phyloP scores from a whole-genome alignment of 2,797 vertebrate genomes.

The Chelon labrosus region DNA sequence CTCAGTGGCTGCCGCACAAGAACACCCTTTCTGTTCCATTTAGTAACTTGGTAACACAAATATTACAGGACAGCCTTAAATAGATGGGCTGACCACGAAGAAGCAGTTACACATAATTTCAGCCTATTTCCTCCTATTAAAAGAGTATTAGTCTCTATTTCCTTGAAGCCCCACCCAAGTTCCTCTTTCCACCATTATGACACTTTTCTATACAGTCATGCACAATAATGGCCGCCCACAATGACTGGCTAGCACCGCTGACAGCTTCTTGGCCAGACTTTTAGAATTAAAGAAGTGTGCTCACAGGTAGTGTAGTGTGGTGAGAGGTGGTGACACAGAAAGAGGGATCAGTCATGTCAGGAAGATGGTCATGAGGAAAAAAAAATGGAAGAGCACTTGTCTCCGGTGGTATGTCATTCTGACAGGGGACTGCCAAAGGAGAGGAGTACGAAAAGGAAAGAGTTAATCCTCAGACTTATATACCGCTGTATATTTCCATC shows the following conservation, averaged over 20 bases:
- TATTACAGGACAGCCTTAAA: slow-evolving; percentile 30
- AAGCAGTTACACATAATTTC: slow-evolving; percentile 14
- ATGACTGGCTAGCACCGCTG: neutral
- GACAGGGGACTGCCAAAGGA: neutral
- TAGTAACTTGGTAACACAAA: slow-evolving; percentile 58
- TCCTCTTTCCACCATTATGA: slow-evolving; percentile 22
- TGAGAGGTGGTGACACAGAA: slow-evolving; percentile 36
- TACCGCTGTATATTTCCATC: neutral
- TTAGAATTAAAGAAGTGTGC: slow-evolving; percentile 29
- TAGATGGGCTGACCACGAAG: slow-evolving; percentile 19
- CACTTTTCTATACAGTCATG: slow-evolving; percentile 10
- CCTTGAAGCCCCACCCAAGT: slow-evolving; percentile 36
- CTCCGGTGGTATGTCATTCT: neutral
- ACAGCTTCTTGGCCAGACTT: slow-evolving; percentile 6
- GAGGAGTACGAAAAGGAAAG: neutral
- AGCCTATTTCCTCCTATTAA: slow-evolving; percentile 40
- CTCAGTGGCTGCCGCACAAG: slow-evolving; percentile 44
- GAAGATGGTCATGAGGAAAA: slow-evolving; percentile 2
- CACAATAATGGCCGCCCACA: neutral
- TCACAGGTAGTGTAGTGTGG: slow-evolving; percentile 28
- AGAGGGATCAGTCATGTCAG: neutral
- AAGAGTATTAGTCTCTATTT: slow-evolving; percentile 40
- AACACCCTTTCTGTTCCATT: slow-evolving; percentile 61
- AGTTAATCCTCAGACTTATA: neutral
- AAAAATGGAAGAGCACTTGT: neutral